Percentiles rank a stretch among this genome's conserved stretches.
Evolutionary conservation across 2,797 vertebrate genomes (phyloP).

Genomic region (Acipenser oxyrinchus): DNA sequence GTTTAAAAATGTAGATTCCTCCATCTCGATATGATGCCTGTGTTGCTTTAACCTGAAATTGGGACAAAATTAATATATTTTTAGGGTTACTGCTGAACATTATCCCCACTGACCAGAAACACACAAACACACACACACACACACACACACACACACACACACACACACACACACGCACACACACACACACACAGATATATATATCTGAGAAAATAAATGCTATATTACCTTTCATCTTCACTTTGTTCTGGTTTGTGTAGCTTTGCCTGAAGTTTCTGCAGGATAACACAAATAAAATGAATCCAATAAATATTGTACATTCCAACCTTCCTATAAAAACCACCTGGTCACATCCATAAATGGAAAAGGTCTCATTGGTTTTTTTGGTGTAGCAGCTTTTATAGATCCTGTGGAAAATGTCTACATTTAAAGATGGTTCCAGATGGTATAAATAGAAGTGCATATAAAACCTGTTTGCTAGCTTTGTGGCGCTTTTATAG

Average conservation of each 20-base stretch:
- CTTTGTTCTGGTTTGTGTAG: conserved; percentile 6
- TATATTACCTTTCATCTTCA: conserved; percentile 16
- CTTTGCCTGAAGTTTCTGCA: conserved; percentile 13
- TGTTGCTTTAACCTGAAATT: conserved; percentile 8
- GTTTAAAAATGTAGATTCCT: conserved; percentile 1
- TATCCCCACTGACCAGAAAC: neutral
- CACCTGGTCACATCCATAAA: neutral
- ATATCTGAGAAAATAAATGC: neutral
- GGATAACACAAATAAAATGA: neutral
- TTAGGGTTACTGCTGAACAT: neutral
- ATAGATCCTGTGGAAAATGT: neutral
- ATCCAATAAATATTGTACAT: no score
- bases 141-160: neutral
- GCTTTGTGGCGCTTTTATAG: no score
- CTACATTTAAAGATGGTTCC: neutral
- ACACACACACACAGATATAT: neutral
- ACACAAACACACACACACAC: no score
- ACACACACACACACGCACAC: neutral
- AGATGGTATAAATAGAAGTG: neutral
- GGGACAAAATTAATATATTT: neutral
- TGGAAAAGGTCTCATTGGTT: neutral
- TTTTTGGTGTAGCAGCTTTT: neutral
- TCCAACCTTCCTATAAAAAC: neutral
- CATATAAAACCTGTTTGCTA: no score
- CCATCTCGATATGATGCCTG: conserved; percentile 8